Base-by-base conservation (phyloP, 2,797 vertebrate genomes). In the Ara ararauna region DNA sequence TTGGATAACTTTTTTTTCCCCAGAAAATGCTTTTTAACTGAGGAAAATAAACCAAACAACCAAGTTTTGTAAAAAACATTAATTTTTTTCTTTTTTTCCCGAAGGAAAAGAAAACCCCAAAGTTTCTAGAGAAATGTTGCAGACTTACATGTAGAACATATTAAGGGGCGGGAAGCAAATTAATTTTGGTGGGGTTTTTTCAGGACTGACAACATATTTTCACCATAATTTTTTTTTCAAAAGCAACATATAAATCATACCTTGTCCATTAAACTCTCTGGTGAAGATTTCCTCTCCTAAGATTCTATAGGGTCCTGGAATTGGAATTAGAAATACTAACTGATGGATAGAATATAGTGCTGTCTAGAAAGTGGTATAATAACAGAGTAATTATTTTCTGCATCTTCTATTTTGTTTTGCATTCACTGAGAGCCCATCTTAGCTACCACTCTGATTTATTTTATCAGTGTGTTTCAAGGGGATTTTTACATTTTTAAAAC, bases 401-500 rank as follows among this genome's bases (percentile, higher is more conserved):
- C 16, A 48, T 60, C 18, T 83, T 72, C 18, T 75, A 13, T 84
- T 89, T 89, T 75, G 13, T 11, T 78, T 89, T 84, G 22, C 13
- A 24, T 44, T 88, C 12, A 1, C 27, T 62, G 60, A 88, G 16
- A 80, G 24, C 42, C 62, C 66, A 34, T 4, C 3, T 75, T 56
- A 87, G 27, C 58, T 84, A 66, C 62, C 27, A 38, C 11, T 73
- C 45, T 2, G 7, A 64, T 67, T 83, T 82, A 38, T 42, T 62
- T 72, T 76, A 72, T 30, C 53, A 3, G 7, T 86, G 78, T 86
- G 10, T 82, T 94, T 76, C 48, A 87, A 88, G 92, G 67, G 5
- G 36, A 21, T 85, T 79, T 93, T 91, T 19, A 27, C 29, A 48
- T 84, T 94, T 95, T 94, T 64, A 45, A 85, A 94, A 65, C 80